Conservation (phyloP, 1,140 invertebrate genomes). For the Pygmarrhopalites habei region DNA sequence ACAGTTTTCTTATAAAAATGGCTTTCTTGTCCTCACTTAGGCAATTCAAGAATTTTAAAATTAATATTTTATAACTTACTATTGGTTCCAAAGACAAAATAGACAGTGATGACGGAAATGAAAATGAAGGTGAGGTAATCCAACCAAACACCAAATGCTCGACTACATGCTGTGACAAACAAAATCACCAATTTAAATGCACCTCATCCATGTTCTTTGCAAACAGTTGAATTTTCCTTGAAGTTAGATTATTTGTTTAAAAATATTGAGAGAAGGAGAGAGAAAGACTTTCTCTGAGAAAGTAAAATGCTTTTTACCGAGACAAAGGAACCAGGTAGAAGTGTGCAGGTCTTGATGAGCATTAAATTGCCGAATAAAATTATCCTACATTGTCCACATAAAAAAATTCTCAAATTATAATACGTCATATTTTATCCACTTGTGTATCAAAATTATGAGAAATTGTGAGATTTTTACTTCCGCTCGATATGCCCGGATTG, state of each 20-base stretch:
- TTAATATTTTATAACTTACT: constrained; percentile 19
- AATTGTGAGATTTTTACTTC: too few species aligned
- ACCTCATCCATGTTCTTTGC: too few species aligned
- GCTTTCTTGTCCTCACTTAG: neutral
- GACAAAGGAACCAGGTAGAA: neutral
- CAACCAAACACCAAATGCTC: constrained; percentile 60
- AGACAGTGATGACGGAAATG: constrained; percentile 41
- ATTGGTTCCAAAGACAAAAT: constrained; percentile 13
- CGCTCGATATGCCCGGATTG: constrained; percentile 72
- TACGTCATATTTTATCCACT: too few species aligned
- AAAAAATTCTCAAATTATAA: too few species aligned
- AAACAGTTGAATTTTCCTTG: neutral
- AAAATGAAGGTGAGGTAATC: constrained; percentile 49
- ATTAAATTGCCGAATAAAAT: constrained; percentile 74
- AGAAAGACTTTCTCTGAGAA: neutral
- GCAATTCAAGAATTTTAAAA: too few species aligned
- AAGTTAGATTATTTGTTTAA: neutral
- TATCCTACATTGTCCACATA: too few species aligned
- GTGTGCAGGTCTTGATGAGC: constrained; percentile 48
- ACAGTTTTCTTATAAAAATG: neutral
- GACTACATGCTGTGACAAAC: constrained; percentile 44
- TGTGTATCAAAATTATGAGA: too few species aligned
- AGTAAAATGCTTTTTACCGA: too few species aligned
- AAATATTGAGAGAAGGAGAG: neutral
- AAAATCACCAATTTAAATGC: neutral